phyloP scores from a whole-genome alignment of 2,113 vertebrate species.

The Sterrhoptilus dennistouni region DNA sequence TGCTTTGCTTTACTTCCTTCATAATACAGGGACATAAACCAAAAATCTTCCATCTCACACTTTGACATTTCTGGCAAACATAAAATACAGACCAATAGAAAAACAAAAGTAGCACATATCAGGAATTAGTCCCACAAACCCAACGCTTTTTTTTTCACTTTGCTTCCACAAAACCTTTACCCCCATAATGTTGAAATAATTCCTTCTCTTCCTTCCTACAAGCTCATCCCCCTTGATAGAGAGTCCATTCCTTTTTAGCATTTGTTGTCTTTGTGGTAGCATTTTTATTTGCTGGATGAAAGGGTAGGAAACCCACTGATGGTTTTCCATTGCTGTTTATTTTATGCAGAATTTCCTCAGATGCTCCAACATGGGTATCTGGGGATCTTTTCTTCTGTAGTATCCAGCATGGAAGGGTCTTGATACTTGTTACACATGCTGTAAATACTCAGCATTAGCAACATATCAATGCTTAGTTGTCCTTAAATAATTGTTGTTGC shows the following conservation, averaged over 20 bases:
- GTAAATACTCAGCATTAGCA: background rate
- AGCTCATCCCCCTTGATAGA: background rate
- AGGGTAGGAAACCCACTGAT: background rate
- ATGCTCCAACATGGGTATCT: background rate
- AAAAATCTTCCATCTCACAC: background rate
- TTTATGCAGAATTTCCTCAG: background rate
- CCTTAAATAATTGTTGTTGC: background rate
- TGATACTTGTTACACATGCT: background rate
- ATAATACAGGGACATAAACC: background rate
- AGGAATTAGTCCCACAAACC: background rate
- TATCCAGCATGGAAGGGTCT: background rate
- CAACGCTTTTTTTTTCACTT: background rate
- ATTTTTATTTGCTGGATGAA: background rate
- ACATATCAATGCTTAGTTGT: background rate
- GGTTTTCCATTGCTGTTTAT: background rate
- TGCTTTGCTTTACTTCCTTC: background rate
- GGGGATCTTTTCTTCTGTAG: background rate
- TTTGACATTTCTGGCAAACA: background rate
- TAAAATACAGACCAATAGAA: background rate
- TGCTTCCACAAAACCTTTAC: background rate
- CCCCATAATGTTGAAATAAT: background rate
- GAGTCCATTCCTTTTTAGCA: background rate
- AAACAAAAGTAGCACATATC: background rate
- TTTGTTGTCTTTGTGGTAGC: background rate
- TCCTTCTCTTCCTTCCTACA: background rate